Evolutionary conservation across 2,113 vertebrate species (phyloP).

Genomic region (Ictalurus furcatus): DNA sequence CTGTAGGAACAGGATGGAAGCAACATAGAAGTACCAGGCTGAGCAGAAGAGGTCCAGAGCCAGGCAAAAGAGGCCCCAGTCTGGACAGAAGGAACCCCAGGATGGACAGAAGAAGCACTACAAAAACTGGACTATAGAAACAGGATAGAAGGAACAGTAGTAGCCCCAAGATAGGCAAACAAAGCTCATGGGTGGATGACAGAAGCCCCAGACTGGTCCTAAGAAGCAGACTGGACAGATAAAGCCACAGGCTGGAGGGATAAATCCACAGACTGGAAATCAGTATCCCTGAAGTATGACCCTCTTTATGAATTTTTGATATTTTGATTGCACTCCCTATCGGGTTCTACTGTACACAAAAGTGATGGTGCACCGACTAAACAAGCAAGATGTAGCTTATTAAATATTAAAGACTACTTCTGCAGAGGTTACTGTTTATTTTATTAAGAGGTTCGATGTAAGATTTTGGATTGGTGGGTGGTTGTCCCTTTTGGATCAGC

Average conservation of each 20-base stretch:
- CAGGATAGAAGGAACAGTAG: neutral
- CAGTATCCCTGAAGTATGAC: neutral
- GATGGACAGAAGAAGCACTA: neutral
- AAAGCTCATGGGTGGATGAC: too few species aligned
- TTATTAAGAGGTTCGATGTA: neutral
- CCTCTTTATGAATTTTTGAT: neutral
- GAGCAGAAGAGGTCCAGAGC: neutral
- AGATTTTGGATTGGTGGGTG: neutral
- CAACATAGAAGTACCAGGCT: neutral
- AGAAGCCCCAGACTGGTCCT: too few species aligned
- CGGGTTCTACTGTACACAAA: neutral
- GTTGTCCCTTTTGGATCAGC: neutral
- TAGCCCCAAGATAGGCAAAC: too few species aligned
- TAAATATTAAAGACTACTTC: neutral
- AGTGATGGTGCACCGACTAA: neutral
- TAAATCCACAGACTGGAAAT: neutral
- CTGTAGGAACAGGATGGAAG: neutral
- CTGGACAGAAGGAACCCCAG: neutral
- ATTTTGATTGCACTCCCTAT: neutral
- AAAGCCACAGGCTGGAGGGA: too few species aligned
- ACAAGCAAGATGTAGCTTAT: neutral
- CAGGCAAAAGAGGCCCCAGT: neutral
- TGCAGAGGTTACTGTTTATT: neutral
- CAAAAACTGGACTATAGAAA: neutral
- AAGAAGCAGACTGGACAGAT: too few species aligned